Evolutionary conservation across 2,113 vertebrate species (phyloP).

Genomic region (Lichenostomus cassidix): DNA sequence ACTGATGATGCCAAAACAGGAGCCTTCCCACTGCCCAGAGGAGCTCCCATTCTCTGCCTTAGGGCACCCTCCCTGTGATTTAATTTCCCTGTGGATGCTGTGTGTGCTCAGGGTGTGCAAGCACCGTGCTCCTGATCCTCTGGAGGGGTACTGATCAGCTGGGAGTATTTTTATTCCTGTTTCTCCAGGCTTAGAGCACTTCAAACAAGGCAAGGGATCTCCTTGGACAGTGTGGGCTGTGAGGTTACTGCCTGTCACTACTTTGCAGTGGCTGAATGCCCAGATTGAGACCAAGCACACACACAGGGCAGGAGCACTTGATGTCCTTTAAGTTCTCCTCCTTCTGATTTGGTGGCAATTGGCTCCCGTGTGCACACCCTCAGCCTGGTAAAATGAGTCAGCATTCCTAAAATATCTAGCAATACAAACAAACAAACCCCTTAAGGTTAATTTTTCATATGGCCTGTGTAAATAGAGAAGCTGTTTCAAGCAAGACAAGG

Average conservation of each 20-base stretch:
- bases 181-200: not conserved
- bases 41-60: not conserved
- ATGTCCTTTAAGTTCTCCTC: not conserved
- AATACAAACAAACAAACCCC: constrained; percentile 30
- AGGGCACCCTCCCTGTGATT: not conserved
- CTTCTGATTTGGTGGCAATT: not conserved
- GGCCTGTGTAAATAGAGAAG: not conserved
- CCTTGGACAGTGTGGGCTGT: not conserved
- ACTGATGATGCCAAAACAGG: not conserved
- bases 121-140: not conserved
- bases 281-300: not conserved
- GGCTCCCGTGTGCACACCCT: not conserved
- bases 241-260: not conserved
- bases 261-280: not conserved
- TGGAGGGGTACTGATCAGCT: not conserved
- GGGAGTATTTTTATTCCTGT: not conserved
- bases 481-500: not conserved
- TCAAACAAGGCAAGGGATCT: not conserved
- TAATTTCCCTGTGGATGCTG: not conserved
- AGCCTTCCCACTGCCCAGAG: not conserved
- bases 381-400: constrained; percentile 25
- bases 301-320: not conserved
- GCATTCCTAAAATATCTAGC: constrained; percentile 31
- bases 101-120: not conserved
- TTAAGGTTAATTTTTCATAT: constrained; percentile 6